A percentile compares a stretch with the other conserved stretches of the same genome.
These are phyloP conservation scores for Nibea coibor DNA, from an alignment of 2,113 vertebrate species.

Conservation along the genomic window DNA sequence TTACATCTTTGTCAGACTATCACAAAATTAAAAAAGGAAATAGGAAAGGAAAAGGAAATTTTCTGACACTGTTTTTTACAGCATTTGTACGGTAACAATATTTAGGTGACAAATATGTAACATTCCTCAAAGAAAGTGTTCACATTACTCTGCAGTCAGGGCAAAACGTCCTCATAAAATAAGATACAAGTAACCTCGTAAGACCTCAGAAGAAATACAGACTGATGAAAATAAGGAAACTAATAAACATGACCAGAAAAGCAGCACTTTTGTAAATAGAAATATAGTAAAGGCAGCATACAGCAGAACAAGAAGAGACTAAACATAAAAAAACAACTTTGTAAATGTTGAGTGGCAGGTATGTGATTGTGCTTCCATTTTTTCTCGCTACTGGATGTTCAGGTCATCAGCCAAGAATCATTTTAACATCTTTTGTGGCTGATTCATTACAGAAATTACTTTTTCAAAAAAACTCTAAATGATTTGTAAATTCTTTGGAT, in stretches of 20 bases:
- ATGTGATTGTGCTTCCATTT: neutral
- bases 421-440: neutral
- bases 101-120: neutral
- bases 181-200: neutral
- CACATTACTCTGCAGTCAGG: neutral
- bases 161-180: neutral
- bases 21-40: neutral
- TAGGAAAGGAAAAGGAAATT: no score
- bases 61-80: neutral
- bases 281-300: neutral
- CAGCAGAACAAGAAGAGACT: no score
- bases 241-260: neutral
- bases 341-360: neutral
- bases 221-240: neutral
- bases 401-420: neutral
- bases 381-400: neutral
- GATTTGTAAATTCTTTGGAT: neutral
- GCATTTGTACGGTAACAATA: neutral
- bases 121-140: neutral
- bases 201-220: neutral
- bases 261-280: neutral
- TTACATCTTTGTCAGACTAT: neutral
- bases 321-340: neutral
- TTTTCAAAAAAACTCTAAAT: neutral
- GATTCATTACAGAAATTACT: neutral